Evolutionary conservation across 2,888 invertebrate genomes (phyloP).

Genomic region (Phortica okadai): DNA sequence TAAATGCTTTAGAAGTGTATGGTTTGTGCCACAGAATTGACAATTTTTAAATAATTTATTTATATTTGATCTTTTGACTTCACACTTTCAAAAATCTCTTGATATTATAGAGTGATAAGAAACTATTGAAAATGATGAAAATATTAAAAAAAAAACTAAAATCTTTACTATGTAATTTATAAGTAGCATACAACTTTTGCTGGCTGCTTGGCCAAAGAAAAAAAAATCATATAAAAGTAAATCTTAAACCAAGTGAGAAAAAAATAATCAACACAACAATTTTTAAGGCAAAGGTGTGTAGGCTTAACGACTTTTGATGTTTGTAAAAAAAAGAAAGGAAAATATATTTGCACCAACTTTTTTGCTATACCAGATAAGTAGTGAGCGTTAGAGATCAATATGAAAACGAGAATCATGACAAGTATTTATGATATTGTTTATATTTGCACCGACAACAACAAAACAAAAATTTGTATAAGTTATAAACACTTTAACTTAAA

Average conservation of each 20-base stretch:
- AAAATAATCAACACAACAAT: not conserved
- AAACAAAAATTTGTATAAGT: not conserved
- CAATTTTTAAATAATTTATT: not conserved
- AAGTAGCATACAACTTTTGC: not conserved
- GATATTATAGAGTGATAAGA: slow-evolving; percentile 31
- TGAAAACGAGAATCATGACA: not conserved
- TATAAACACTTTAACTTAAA: slow-evolving; percentile 3
- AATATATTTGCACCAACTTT: slow-evolving; percentile 24
- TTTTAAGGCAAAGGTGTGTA: not conserved
- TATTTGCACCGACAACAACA: slow-evolving; percentile 20
- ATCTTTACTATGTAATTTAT: not conserved
- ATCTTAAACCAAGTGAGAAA: not conserved
- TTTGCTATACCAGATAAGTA: slow-evolving; percentile 24
- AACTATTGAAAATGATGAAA: not conserved
- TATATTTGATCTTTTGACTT: not conserved
- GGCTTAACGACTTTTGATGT: not conserved
- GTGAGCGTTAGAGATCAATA: not conserved
- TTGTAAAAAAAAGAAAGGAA: slow-evolving; percentile 7
- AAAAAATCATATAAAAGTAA: no score
- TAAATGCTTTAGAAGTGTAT: slow-evolving; percentile 12
- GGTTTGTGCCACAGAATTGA: slow-evolving; percentile 3
- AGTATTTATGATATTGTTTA: slow-evolving; percentile 17
- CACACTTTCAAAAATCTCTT: slow-evolving; percentile 1
- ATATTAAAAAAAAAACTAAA: not conserved
- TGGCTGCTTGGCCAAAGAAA: not conserved